Evolutionary conservation across 2,113 vertebrate species (phyloP), one percentile per base, ranked within the genome.

Genomic region (Tonatia bakeri): DNA sequence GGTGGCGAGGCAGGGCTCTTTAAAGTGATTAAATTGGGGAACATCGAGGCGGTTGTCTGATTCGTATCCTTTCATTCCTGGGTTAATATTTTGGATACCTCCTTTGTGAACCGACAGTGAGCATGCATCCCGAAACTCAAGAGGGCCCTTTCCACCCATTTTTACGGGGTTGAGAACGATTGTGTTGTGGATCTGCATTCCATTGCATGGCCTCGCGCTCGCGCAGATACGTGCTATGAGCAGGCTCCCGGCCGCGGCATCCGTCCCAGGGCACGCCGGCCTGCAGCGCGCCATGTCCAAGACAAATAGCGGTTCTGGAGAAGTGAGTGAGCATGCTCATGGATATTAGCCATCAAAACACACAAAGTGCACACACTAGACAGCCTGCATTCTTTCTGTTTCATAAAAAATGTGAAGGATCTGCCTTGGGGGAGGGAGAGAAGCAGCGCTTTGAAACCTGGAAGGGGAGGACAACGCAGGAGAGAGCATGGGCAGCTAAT

Each of bases 251-350:
- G 94, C 81, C 24, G 59, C 3, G 54, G 82, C 93, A 94, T 90
- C 85, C 47, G 33, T 96, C 97, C 96, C 94, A 98, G 95, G 96
- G 92, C 87, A 33, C 0, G 15, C 88, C 56, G 89, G 94, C 54
- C 91, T 76, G 94, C 56, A 84, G 80, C 43, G 95, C 24, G 5
- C 70, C 45, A 92, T 50, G 69, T 96, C 94, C 97, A 98, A 98
- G 97, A 88, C 84, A 97, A 97, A 97, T 84, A 98, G 72, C 82
- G 7, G 43, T 93, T 96, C 87, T 93, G 85, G 81, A 90, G 97
- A 92, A 95, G 84, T 82, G 45, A 73, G 13, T 91, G 96, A 83
- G 97, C 96, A 90, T 86, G 97, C 94, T 96, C 87, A 89, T 70
- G 97, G 93, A 95, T 95, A 96, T 97, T 95, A 93, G 77, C 94